These are phyloP conservation scores for Griposia aprilina DNA, from an alignment of 2,888 invertebrate species.

Conservation along the genomic window DNA sequence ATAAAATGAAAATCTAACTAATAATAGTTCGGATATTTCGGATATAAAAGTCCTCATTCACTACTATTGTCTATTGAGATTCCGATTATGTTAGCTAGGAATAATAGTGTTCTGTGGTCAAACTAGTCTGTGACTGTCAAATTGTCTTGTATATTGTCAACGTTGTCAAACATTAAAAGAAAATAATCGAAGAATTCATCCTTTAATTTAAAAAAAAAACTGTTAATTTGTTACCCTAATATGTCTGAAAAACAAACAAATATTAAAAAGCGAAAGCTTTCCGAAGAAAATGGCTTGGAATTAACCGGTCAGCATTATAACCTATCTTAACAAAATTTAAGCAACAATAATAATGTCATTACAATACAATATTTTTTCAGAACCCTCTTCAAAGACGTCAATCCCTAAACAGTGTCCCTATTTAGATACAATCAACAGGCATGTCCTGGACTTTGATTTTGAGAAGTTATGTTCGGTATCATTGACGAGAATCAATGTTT, in stretches of 20 bases:
- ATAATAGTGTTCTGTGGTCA: too few relatives aligned
- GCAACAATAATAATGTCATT: not conserved
- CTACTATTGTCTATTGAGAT: not conserved
- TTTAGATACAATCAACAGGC: conserved; percentile 99
- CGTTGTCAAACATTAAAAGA: conserved; percentile 33
- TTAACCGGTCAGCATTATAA: conserved; percentile 73
- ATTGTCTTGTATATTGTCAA: conserved; percentile 22
- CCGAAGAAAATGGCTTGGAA: conserved; percentile 77
- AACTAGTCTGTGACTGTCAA: not conserved
- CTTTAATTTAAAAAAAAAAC: not conserved
- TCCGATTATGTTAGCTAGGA: too few relatives aligned
- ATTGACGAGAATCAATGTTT: conserved; percentile 99
- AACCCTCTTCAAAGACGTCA: conserved; percentile 72
- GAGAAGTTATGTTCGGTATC: conserved; percentile 99
- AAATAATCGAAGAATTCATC: not conserved
- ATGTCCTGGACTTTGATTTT: conserved; percentile 99
- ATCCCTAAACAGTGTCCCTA: conserved; percentile 96
- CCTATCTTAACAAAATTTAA: conserved; percentile 49
- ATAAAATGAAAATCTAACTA: not conserved
- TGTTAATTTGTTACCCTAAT: not conserved
- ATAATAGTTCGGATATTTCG: not conserved
- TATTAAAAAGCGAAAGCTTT: conserved; percentile 78
- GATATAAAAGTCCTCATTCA: not conserved
- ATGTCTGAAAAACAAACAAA: conserved; percentile 74
- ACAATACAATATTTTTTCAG: conserved; percentile 71